phyloP scores from a whole-genome alignment of 2,888 invertebrate species.

The Taphrorychus bicolor region DNA sequence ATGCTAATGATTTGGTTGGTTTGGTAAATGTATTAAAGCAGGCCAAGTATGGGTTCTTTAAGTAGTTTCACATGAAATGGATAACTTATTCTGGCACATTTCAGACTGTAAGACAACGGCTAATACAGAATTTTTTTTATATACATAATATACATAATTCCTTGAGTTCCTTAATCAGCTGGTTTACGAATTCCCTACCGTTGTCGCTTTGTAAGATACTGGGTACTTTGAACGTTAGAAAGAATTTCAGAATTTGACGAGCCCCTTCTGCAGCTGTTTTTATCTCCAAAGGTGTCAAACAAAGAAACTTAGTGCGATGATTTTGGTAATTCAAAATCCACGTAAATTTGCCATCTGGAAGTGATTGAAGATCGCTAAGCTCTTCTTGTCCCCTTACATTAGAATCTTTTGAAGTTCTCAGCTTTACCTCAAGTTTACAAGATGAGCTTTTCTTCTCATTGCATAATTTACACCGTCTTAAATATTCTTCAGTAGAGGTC shows the following conservation, averaged over 20 bases:
- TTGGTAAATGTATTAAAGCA: too few species aligned
- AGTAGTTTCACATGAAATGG: too few species aligned
- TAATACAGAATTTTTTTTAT: too few species aligned
- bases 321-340: conserved; percentile 5
- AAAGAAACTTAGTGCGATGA: conserved; percentile 1
- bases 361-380: conserved; percentile 2
- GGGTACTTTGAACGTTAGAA: background rate
- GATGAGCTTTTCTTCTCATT: background rate
- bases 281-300: background rate
- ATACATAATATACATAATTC: too few species aligned
- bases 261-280: background rate
- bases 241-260: background rate
- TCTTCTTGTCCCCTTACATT: conserved; percentile 7
- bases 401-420: conserved; percentile 7
- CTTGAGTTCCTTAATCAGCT: background rate
- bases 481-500: too few species aligned
- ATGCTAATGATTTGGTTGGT: too few species aligned
- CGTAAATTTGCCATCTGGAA: background rate
- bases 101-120: too few species aligned
- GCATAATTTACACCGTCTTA: background rate
- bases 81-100: too few species aligned
- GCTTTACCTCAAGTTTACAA: background rate
- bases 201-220: background rate
- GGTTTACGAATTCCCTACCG: background rate
- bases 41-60: too few species aligned